Base-by-base conservation (phyloP, 2,797 vertebrate species). In the Gallinago stenura region DNA sequence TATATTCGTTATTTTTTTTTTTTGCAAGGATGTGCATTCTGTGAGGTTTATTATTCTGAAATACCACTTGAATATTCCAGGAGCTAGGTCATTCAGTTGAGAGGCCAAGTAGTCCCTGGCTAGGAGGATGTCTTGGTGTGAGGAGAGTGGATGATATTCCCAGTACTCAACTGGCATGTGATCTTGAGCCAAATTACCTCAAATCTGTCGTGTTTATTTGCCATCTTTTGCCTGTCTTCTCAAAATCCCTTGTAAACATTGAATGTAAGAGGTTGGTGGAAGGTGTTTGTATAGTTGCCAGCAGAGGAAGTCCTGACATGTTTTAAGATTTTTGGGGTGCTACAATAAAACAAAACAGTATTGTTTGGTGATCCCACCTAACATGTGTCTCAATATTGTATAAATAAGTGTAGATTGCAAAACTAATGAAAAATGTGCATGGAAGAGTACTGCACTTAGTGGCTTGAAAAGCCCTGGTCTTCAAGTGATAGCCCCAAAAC, bases 1-100 rank as follows among this genome's bases (percentile, higher is more conserved):
- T 50, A 33, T 50, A 35, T 93, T n/a, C 68, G 53, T 90, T 39
- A 14, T 5, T 39, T 39, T 39, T 39, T 97, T 77, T 89, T 28
- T 90, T 75, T 89, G 10, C 50, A n/a, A 78, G 69, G 71, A 65
- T 26, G 20, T 80, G 28, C 48, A 12, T 76, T 77, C 64, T 73
- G 19, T 70, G 53, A 61, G 28, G 17, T 64, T 80, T 72, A 35
- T 83, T 91, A 41, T 60, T 76, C 41, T 83, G 77, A 85, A 89
- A 87, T 7, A 68, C n/a, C 57, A 17, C 20, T 75, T 80, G 53
- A 53, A 21, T 78, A 56, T 84, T 84, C n/a, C 57, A 60, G 16
- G 54, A 60, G 35, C 33, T 70, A 15, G 11, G 12, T 30, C 0
- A 0, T 30, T 72, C 50, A 64, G 30, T 43, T 68, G 43, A 37